Base-by-base conservation (phyloP, 2,797 vertebrate species). In the Pipistrellus pygmaeus region DNA sequence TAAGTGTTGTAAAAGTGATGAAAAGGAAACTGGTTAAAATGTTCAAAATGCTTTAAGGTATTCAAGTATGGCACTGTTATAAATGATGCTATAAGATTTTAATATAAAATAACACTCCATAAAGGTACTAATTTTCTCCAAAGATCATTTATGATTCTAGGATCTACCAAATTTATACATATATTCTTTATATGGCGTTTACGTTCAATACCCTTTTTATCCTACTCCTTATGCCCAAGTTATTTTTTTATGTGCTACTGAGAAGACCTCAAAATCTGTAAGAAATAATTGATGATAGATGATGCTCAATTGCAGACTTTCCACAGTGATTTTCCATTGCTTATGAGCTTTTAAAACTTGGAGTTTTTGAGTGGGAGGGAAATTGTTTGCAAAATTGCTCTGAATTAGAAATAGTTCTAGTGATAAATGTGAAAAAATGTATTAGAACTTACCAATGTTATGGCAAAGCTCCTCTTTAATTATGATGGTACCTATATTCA, bases 341-440 rank as follows among this genome's bases (percentile, higher is more conserved):
- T 84, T 44, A 32, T 6, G 10, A 91, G 3, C 1, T 85, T 69
- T 81, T n/a, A 75, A 91, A 93, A 88, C 38, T 51, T 85, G 14
- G 51, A 51, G 64, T 14, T 6, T 82, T 9, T 11, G 11, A 23
- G 10, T 32, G n/a, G 27, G 14, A 86, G 57, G 77, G 0, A 85
- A 95, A 64, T 75, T 86, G 6, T 18, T 5, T 62, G 18, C 0
- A 38, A 96, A 90, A 11, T 18, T 87, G 2, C 20, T 72, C 66
- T 77, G 44, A 89, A 73, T 89, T 57, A 91, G 13, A 91, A 83
- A 90, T 17, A 93, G n/a, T 44, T n/a, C 9, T 77, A 62, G 4
- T 41, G 57, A 55, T 4, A 78, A 69, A 55, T 11, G 14, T 60
- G 3, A 78, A 38, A 83, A 51, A 91, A 60, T 13, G 20, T 44